Base-by-base conservation (phyloP, 2,888 invertebrate species). In the Acanthoscelides obtectus region DNA sequence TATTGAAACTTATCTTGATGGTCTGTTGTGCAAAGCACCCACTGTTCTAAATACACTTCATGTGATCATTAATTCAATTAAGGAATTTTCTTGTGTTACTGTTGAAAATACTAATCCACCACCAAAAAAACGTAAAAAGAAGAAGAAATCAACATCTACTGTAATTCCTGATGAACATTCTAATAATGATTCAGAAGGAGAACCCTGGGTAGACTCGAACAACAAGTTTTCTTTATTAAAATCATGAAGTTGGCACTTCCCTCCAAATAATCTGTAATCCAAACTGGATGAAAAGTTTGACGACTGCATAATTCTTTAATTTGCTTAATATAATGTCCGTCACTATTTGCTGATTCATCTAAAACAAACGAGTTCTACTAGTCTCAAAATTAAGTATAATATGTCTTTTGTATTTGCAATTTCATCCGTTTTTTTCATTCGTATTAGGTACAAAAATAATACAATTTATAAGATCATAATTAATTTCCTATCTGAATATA, bases 91-190 rank as follows among this genome's bases (percentile, higher is more conserved):
- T 72, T 12, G 20, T 69, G 3, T 63, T 21, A 69, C 21, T 63
- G 19, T 12, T 22, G 3, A 22, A 67, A 67, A 27, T 22, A 20
- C 4, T 3, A 67, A 64, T 67, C 21, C 17, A 17, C 70, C 69
- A 21, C 65, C 72, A 69, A 70, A 66, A 20, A 67, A 68, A 66
- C 66, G 66, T 71, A 66, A 64, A 63, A 67, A 72, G 45, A 75
- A 70, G 45, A 75, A 70, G 22, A 71, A 71, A 22, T 68, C 64
- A 67, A 69, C 21, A 22, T 71, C 74, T 19, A 21, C 64, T 22
- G 81, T 81, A 70, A 81, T 79, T 71, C 70, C 79, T 22, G 80
- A 75, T 22, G 76, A 82, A 22, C 20, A 22, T 19, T 70, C 72
- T 64, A 73, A 76, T n/a, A 20, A 45, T 21, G 66, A 68, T 5